Evolutionary conservation across 2,888 invertebrate genomes (phyloP).

Genomic region (Andrena fulva): DNA sequence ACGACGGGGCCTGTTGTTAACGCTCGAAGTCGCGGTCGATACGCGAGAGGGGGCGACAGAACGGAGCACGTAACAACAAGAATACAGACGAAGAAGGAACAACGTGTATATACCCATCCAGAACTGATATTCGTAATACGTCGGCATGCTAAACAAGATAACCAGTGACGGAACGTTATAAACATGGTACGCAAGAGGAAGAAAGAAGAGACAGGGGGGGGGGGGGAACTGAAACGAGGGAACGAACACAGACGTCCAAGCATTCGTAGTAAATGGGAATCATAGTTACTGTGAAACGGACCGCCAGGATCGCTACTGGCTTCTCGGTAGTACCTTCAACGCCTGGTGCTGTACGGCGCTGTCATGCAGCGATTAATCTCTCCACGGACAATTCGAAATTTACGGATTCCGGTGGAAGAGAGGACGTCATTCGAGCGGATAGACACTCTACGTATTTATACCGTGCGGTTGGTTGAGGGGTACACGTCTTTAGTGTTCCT

Average conservation of each 20-base stretch:
- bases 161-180: constrained; percentile 40
- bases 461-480: background rate
- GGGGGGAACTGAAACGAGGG: background rate
- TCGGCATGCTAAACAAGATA: constrained; percentile 59
- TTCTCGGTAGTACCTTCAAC: constrained; percentile 15
- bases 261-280: constrained; percentile 22
- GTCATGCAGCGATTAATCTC: constrained; percentile 41
- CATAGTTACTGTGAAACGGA: constrained; percentile 33
- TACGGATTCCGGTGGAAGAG: background rate
- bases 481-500: constrained; percentile 1
- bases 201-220: constrained; percentile 21
- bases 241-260: constrained; percentile 26
- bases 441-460: constrained; percentile 6
- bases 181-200: constrained; percentile 33
- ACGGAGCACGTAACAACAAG: constrained; percentile 1
- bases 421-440: background rate
- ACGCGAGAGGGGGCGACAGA: background rate
- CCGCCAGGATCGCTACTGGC: constrained; percentile 26
- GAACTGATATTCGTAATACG: constrained; percentile 40
- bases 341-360: constrained; percentile 31
- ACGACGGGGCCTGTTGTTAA: background rate
- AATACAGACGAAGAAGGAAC: constrained; percentile 13
- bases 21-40: background rate
- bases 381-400: constrained; percentile 9
- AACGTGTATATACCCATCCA: constrained; percentile 16